Evolutionary conservation across 2,113 vertebrate species (phyloP), one percentile per base, ranked within the genome.

Genomic region (Addax nasomaculatus): DNA sequence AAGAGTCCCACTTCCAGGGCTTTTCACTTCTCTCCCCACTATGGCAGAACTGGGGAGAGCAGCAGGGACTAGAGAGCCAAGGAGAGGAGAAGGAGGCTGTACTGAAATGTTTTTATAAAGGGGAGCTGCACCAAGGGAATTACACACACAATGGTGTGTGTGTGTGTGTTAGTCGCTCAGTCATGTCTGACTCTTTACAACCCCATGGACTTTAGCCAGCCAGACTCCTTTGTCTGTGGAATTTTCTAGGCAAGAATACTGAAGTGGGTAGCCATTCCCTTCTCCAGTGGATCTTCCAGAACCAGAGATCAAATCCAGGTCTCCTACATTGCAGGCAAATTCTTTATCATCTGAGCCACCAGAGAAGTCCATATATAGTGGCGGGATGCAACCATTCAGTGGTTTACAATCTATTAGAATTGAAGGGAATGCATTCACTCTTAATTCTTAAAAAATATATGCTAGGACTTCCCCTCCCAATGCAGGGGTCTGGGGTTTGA

Each of bases 371-470:
- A 73, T 73, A 39, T 13, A 73, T 25, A 73, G 36, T 23, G 1
- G 67, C 25, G 67, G 67, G 67, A 73, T 1, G 47, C 5, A 86
- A 83, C 15, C 89, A 89, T 39, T 95, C 51, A 45, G 21, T 19
- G 5, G 73, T 80, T 62, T 33, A 64, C 0, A 70, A 17, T 12
- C 23, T 51, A 62, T 49, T 55, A 30, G 17, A 93, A 89, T 25
- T 10, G 4, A 79, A 96, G 33, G 23, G 15, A 96, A 86, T 36
- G 10, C 23, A 3, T 30, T 93, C 43, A 73, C 1, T 43, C 23
- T 53, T 30, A 27, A 89, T 89, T 58, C 79, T 90, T 91, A 36
- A 67, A 92, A 90, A 81, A 84, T 21, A 84, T 15, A 60, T 21
- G 10, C 67, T 39, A 39, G 67, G 19, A 6, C n/a, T 73, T 73